Percentiles rank a stretch among this genome's conserved stretches.
These are phyloP conservation scores for Microcebus tavaratra DNA, from an alignment of 2,113 vertebrate species.

Conservation along the genomic window DNA sequence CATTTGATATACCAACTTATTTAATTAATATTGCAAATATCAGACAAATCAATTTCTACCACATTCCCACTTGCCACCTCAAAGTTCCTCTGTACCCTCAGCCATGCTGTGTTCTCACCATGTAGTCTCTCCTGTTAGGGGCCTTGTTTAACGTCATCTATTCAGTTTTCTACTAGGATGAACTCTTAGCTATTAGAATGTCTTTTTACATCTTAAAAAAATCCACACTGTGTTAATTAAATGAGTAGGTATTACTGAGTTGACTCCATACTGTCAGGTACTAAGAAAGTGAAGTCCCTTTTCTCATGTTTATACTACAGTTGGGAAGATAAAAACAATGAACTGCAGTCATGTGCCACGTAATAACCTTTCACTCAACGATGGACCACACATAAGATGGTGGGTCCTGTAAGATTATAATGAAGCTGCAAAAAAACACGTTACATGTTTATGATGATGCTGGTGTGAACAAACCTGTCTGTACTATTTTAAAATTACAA, in stretches of 20 bases:
- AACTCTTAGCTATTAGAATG: not conserved
- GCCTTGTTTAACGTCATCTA: not conserved
- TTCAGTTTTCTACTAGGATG: not conserved
- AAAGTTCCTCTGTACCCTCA: not conserved
- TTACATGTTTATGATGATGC: no score
- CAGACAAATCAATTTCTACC: not conserved
- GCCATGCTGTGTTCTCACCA: not conserved
- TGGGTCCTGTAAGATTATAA: no score
- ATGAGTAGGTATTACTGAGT: not conserved
- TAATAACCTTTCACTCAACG: no score
- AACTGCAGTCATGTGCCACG: no score
- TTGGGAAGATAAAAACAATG: not conserved
- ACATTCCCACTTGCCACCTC: not conserved
- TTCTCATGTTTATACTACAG: not conserved
- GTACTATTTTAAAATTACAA: no score
- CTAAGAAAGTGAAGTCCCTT: not conserved
- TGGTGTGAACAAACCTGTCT: no score
- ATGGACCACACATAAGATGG: no score
- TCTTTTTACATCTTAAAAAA: not conserved
- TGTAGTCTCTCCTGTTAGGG: not conserved
- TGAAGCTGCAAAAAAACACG: no score
- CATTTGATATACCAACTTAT: not conserved
- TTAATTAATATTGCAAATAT: not conserved
- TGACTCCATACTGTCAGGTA: not conserved
- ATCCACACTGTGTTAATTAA: not conserved